Conservation (phyloP, 2,113 vertebrate species). For the Entosphenus tridentatus region DNA sequence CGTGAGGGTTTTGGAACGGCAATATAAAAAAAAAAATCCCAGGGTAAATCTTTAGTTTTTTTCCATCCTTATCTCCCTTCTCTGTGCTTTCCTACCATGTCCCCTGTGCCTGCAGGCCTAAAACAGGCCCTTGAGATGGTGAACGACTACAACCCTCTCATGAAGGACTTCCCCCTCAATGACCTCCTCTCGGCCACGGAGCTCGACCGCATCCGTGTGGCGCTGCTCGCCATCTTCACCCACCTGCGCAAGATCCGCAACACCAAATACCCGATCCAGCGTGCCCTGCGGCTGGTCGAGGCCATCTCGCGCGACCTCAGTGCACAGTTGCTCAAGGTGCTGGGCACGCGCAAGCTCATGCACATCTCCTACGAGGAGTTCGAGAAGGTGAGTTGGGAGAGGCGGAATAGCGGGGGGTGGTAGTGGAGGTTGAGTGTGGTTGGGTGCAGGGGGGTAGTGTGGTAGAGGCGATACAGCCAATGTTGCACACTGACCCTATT, state of each 20-base stretch:
- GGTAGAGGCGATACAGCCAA: too few species aligned
- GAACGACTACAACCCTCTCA: conserved; percentile 5
- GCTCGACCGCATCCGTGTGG: conserved; percentile 1
- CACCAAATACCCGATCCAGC: neutral
- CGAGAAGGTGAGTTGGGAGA: neutral
- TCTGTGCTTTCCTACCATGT: too few species aligned
- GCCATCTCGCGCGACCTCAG: neutral
- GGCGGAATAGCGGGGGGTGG: too few species aligned
- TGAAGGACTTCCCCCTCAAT: conserved; percentile 5
- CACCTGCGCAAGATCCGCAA: conserved; percentile 2
- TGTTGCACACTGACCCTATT: too few species aligned
- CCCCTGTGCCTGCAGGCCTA: neutral
- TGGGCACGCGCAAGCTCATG: conserved; percentile 6
- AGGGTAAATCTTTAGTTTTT: too few species aligned
- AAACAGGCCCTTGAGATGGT: conserved; percentile 2
- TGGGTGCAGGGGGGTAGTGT: too few species aligned
- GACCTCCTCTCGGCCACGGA: conserved; percentile 4
- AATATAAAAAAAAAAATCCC: too few species aligned
- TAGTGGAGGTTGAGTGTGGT: too few species aligned
- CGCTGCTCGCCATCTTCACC: neutral
- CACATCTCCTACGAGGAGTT: conserved; percentile 1
- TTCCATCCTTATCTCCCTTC: too few species aligned
- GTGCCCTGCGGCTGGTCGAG: conserved; percentile 5
- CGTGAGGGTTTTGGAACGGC: too few species aligned
- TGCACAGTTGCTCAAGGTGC: neutral